Conservation (phyloP, 2,888 invertebrate species). For the Seladonia tumulorum region DNA sequence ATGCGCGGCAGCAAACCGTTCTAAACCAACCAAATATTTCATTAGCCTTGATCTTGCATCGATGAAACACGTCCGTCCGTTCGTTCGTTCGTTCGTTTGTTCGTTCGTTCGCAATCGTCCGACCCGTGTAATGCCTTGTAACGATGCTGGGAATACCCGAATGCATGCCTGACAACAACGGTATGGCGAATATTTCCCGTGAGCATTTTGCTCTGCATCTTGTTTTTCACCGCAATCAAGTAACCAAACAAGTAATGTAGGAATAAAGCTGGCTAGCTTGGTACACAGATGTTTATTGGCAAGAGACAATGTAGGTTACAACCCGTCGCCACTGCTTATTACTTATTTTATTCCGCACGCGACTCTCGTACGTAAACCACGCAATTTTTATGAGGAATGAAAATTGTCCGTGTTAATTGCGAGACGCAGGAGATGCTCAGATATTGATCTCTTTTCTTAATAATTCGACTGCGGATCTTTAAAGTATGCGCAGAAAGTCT, state of each 20-base stretch:
- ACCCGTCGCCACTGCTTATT: too few relatives aligned
- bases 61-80: constrained; percentile 49
- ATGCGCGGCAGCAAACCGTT: constrained; percentile 52
- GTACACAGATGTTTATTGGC: too few relatives aligned
- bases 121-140: constrained; percentile 29
- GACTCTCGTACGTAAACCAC: too few relatives aligned
- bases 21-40: constrained; percentile 65
- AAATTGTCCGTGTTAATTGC: not conserved
- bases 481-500: too few relatives aligned
- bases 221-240: not conserved
- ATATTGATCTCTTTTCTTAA: too few relatives aligned
- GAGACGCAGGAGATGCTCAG: too few relatives aligned
- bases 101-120: not conserved
- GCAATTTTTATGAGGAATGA: not conserved
- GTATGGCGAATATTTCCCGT: not conserved
- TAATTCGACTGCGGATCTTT: too few relatives aligned
- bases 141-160: constrained; percentile 3
- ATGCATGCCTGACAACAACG: not conserved
- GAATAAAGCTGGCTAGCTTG: too few relatives aligned
- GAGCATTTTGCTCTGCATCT: not conserved
- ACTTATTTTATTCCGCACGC: too few relatives aligned
- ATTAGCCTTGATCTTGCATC: constrained; percentile 64
- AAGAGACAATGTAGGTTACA: too few relatives aligned
- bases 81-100: constrained; percentile 27
- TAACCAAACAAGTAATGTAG: not conserved